Base-by-base conservation (phyloP, 2,113 vertebrate species). In the Callopanchax toddi region DNA sequence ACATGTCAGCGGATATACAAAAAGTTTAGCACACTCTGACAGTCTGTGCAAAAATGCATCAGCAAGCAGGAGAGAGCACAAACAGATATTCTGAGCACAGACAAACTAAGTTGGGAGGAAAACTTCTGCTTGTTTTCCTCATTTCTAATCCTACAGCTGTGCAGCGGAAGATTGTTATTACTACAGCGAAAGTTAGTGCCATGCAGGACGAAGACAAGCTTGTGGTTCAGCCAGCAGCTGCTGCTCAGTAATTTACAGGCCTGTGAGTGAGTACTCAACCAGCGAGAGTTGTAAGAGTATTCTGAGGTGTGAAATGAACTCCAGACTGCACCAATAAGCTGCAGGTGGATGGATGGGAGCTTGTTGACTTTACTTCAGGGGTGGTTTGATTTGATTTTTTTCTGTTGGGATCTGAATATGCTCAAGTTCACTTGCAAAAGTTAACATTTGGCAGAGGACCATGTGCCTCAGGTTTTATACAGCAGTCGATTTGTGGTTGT, bases 361-460 rank as follows among this genome's bases (percentile, higher is more conserved):
- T 54, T 87, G 64, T 89, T 86, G 73, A 82, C 73, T 82, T 77
- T 64, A 61, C 75, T 71, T 52, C 59, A 60, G 79, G 67, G 11
- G 21, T 61, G 46, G n/a, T n/a, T n/a, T n/a, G n/a, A n/a, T n/a
- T n/a, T n/a, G n/a, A n/a, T 11, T 73, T 72, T 66, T 79, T 73
- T 67, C 86, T 72, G 16, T 68, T 18, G 62, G 69, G 70, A 77
- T 72, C 37, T 71, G 56, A 67, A 76, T 49, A 58, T 73, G 67
- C 69, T 79, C 80, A 23, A 46, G 69, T 82, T 70, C 65, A 52
- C 73, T 39, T 71, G 65, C 26, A 68, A 68, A 43, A 64, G 66
- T 79, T 16, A 48, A 18, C 40, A 50, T 36, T 82, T 79, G 71
- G 84, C 70, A 82, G 44, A 55, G 34, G 76, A 57, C 45, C 78